Conservation (phyloP, 2,888 invertebrate species). For the Serripes groenlandicus region DNA sequence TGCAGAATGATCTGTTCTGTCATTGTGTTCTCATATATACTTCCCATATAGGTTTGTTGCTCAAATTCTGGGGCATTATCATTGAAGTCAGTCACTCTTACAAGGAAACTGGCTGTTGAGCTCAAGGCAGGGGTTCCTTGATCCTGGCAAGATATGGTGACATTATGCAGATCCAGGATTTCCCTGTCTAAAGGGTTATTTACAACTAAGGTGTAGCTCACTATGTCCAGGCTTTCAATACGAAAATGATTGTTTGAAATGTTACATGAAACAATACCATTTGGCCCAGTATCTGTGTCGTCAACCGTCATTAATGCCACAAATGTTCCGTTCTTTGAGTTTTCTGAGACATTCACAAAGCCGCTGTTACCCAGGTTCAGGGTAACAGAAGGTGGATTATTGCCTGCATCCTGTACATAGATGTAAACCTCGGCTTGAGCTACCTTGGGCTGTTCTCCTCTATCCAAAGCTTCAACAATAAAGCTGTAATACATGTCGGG, state of each 20-base stretch:
- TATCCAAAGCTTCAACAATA: slow-evolving; percentile 69
- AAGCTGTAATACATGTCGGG: slow-evolving; percentile 61
- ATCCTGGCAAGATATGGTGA: slow-evolving; percentile 88
- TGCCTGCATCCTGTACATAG: slow-evolving; percentile 68
- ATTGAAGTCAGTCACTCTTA: slow-evolving; percentile 92
- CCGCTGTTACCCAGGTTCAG: slow-evolving; percentile 62
- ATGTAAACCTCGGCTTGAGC: slow-evolving; percentile 66
- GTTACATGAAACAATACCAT: slow-evolving; percentile 91
- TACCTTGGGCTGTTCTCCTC: slow-evolving; percentile 60
- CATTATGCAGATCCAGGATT: slow-evolving; percentile 67
- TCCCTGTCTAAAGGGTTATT: slow-evolving; percentile 87
- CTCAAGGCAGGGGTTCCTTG: slow-evolving; percentile 86
- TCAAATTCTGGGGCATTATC: slow-evolving; percentile 96
- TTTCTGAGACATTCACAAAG: slow-evolving; percentile 74
- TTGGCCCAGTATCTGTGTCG: slow-evolving; percentile 94
- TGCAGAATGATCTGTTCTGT: slow-evolving; percentile 90
- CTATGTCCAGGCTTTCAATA: slow-evolving; percentile 36
- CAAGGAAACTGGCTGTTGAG: slow-evolving; percentile 72
- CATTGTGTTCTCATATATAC: slow-evolving; percentile 71
- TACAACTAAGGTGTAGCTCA: slow-evolving; percentile 79
- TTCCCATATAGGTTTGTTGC: slow-evolving; percentile 62
- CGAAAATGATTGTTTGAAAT: slow-evolving; percentile 49
- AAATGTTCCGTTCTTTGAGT: slow-evolving; percentile 71
- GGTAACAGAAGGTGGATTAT: slow-evolving; percentile 68
- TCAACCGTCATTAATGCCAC: slow-evolving; percentile 93